A percentile compares a stretch with the other conserved stretches of the same genome.
Conservation (phyloP, 2,888 invertebrate species). For the Athetis lepigone region DNA sequence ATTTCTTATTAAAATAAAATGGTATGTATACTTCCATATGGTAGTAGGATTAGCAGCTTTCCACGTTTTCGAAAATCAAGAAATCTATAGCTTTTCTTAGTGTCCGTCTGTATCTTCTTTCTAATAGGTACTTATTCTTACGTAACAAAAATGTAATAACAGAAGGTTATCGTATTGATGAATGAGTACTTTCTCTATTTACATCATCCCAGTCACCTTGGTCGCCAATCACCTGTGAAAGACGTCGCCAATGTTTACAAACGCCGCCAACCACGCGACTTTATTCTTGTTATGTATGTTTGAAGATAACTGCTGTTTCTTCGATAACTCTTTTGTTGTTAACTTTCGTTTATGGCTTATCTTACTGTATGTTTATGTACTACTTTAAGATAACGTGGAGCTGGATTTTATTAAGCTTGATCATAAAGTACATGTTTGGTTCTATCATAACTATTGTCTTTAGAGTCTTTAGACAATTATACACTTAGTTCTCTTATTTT, state of each 20-base stretch:
- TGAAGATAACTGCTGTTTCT: conserved; percentile 41
- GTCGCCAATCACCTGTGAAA: conserved; percentile 64
- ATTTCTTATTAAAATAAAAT: conserved; percentile 3
- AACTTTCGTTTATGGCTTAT: conserved; percentile 27
- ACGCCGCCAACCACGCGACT: conserved; percentile 54
- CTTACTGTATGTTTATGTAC: conserved; percentile 18
- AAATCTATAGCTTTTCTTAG: neutral
- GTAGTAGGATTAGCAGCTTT: neutral
- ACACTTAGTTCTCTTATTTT: neutral
- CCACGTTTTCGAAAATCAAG: no score
- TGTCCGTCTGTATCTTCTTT: neutral
- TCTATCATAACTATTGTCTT: neutral
- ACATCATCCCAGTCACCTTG: conserved; percentile 71
- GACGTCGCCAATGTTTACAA: conserved; percentile 67
- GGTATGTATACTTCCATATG: neutral
- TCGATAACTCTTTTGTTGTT: conserved; percentile 53
- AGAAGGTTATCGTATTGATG: conserved; percentile 64
- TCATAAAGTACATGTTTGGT: no score
- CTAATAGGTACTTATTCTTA: neutral
- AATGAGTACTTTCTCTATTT: conserved; percentile 68
- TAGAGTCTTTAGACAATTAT: neutral
- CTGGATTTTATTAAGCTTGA: conserved; percentile 16
- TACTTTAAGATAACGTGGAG: conserved; percentile 39
- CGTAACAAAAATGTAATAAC: conserved; percentile 40
- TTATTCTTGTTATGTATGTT: conserved; percentile 59